A percentile compares a stretch with the other conserved stretches of the same genome.
Evolutionary conservation across 1,140 invertebrate species (phyloP).

Genomic region (Macrocentrus cingulum): DNA sequence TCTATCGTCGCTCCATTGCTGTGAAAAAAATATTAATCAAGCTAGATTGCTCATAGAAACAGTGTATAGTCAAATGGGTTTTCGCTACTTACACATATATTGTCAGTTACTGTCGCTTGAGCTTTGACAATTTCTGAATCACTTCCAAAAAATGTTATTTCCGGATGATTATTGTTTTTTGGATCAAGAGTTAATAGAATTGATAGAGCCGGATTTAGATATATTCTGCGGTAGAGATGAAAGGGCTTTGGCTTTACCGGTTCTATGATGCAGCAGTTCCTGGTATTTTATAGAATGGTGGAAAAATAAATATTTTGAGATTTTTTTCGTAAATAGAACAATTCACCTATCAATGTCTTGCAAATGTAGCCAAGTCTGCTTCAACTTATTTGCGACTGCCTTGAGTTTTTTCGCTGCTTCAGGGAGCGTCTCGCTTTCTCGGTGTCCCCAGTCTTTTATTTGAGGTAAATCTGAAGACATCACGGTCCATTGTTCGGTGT

Average conservation of each 20-base stretch:
- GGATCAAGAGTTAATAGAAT: conserved; percentile 47
- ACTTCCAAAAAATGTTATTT: conserved; percentile 51
- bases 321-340: conserved; percentile 10
- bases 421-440: conserved; percentile 32
- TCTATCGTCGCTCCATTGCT: conserved; percentile 46
- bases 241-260: conserved; percentile 46
- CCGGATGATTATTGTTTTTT: conserved; percentile 37
- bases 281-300: no score
- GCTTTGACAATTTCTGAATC: conserved; percentile 41
- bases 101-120: conserved; percentile 37
- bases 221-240: conserved; percentile 50
- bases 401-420: conserved; percentile 31
- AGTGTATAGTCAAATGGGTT: not conserved
- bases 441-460: conserved; percentile 29
- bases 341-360: conserved; percentile 46
- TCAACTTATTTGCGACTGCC: conserved; percentile 38
- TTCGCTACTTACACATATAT: conserved; percentile 33
- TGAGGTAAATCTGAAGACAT: conserved; percentile 46
- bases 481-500: conserved; percentile 41
- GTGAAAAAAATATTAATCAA: conserved; percentile 27
- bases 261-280: conserved; percentile 49
- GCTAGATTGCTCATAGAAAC: not conserved
- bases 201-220: conserved; percentile 46
- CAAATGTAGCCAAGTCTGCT: conserved; percentile 41
- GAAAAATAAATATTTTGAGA: conserved; percentile 24